Conservation (phyloP, 2,888 invertebrate species). For the Ashinkailepas kermadecensis region DNA sequence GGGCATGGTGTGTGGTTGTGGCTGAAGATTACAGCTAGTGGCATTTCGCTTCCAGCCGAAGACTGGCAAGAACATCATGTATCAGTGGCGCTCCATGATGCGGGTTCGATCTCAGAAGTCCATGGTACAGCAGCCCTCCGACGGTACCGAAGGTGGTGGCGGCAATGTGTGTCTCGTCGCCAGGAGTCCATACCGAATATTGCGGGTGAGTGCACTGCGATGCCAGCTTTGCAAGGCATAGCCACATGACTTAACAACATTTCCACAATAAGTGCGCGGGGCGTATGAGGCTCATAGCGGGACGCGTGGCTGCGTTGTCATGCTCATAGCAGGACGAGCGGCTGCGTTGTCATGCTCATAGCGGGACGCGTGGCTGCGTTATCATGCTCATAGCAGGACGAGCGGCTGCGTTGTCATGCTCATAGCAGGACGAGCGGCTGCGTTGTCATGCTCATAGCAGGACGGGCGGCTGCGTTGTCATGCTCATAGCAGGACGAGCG, state of each 20-base stretch:
- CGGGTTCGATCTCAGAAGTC: too few species aligned
- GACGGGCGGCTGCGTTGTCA: too few species aligned
- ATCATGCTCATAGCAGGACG: not conserved
- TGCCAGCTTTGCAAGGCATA: not conserved
- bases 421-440: not conserved
- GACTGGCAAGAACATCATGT: too few species aligned
- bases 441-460: not conserved
- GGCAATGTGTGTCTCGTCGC: not conserved
- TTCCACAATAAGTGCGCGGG: too few species aligned
- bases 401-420: not conserved
- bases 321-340: not conserved
- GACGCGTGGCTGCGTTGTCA: not conserved
- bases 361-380: too few species aligned
- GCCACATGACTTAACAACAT: too few species aligned
- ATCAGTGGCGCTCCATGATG: too few species aligned
- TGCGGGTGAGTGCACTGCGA: not conserved
- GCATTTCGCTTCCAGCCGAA: too few species aligned
- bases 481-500: not conserved
- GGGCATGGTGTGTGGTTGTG: too few species aligned
- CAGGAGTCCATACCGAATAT: not conserved
- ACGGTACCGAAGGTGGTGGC: not conserved
- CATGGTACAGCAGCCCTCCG: too few species aligned
- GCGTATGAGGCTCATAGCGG: not conserved
- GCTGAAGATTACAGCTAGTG: too few species aligned
- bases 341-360: not conserved